Conservation (phyloP, 2,113 vertebrate species). For the Apus apus region DNA sequence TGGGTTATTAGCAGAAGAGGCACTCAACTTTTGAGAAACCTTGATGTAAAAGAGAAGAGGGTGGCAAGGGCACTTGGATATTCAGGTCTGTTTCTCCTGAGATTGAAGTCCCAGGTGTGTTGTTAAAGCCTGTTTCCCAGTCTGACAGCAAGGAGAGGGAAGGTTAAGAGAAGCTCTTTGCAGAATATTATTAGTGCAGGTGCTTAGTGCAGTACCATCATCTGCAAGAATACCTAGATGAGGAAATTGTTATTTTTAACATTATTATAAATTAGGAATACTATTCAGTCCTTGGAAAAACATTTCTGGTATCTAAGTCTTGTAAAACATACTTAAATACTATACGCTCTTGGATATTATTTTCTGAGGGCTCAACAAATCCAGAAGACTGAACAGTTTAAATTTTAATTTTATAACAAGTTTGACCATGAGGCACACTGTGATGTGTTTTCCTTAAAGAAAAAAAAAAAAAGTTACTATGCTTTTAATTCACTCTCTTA, state of each 20-base stretch:
- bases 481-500: not conserved
- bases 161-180: not conserved
- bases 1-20: not conserved
- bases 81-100: not conserved
- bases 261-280: not conserved
- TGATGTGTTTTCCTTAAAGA: not conserved
- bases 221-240: not conserved
- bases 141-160: not conserved
- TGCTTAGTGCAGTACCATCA: not conserved
- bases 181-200: not conserved
- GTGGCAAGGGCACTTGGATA: conserved; percentile 1
- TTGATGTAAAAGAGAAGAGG: not conserved
- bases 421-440: not conserved
- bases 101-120: not conserved
- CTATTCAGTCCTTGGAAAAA: not conserved
- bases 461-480: not conserved
- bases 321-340: not conserved
- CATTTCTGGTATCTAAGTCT: not conserved
- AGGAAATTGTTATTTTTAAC: conserved; percentile 10
- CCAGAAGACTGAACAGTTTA: not conserved
- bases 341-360: not conserved
- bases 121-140: conserved; percentile 29
- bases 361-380: not conserved
- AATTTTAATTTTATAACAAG: not conserved
- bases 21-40: not conserved